Evolutionary conservation across 2,797 vertebrate genomes (phyloP), one percentile per base, ranked within the genome.

Genomic region (Parauchenoglanis punctatus): DNA sequence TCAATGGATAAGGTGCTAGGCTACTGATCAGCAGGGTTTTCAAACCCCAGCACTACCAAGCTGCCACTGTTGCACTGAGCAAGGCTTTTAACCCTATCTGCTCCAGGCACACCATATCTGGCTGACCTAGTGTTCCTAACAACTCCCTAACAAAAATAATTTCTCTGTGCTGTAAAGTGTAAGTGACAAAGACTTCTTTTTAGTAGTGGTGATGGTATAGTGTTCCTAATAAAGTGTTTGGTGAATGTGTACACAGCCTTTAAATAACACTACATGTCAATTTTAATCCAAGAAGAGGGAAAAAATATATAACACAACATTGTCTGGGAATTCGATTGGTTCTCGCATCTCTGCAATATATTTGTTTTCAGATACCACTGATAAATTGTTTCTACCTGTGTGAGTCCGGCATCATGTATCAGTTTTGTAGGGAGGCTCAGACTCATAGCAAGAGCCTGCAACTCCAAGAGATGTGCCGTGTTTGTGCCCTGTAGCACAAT

Each of bases 361-460:
- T 23, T 56, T 56, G 13, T 54, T 77, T 77, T 54, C 17, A 13
- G 10, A 23, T 7, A 2, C 35, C 44, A 52, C 8, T 20, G 40
- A 25, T 11, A 52, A 35, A 20, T 85, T 58, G 40, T 28, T 4
- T 44, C 70, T 89, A 97, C 97, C 96, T 97, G 95, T 85, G 96
- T 97, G 12, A 95, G 94, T 40, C 96, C 96, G 40, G 96, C 96
- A 90, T 97, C 96, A 90, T 96, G 96, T 86, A 97, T 96, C 91
- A 97, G 92, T 90, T 97, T 96, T 0, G 95, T 95, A 54, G 96
- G 96, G 85, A 97, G 92, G 80, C 93, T 96, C 91, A 97, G 93
- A 90, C 95, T 97, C 94, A 97, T 94, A 18, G 96, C 96, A 89
- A 96, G 91, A 28, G 96, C 97, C 88, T 97, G 96, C 56, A 97